Evolutionary conservation across 1,140 invertebrate genomes (phyloP), one percentile per base, ranked within the genome.

Genomic region (Ridgeia piscesae): DNA sequence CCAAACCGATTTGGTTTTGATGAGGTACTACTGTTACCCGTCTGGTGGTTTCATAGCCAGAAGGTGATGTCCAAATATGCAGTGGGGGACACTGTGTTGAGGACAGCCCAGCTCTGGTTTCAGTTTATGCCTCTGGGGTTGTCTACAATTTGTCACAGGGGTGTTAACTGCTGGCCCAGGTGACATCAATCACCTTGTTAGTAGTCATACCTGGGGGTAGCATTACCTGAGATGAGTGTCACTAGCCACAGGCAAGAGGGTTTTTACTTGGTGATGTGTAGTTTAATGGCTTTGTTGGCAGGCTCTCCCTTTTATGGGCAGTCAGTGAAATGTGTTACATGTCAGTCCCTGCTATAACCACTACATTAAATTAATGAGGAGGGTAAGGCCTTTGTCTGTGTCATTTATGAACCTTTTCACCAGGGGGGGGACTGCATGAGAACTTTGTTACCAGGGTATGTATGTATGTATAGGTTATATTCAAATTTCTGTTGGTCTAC

Each of bases 61-160:
- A 77, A 77, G 58, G 58, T 77, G 58, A 8, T 77, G 58, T 77
- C 58, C 58, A 77, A 77, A 77, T 77, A 77, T 77, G 58, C 58
- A 77, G 17, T 77, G 27, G 58, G 58, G 58, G 58, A 77, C 58
- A 42, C 27, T 77, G 58, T 2, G 2, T 21, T 17, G 58, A 21
- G 58, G 58, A 77, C 17, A 8, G n/a, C 11, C 58, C 27, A 31
- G 14, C 58, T 77, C 58, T 77, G 11, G 17, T 77, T 77, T 77
- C 58, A 77, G 11, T 77, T 77, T 77, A 77, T 77, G 58, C 58
- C 58, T 77, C 58, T 77, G 58, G 58, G 58, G 58, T 77, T 77
- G 58, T 77, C 58, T 77, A 77, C 58, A 77, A 77, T 77, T 77
- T 77, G 58, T 77, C 58, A 77, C 58, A 77, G 58, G 58, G 58